Evolutionary conservation across 2,888 invertebrate species (phyloP).

Genomic region (Pollenia labialis): DNA sequence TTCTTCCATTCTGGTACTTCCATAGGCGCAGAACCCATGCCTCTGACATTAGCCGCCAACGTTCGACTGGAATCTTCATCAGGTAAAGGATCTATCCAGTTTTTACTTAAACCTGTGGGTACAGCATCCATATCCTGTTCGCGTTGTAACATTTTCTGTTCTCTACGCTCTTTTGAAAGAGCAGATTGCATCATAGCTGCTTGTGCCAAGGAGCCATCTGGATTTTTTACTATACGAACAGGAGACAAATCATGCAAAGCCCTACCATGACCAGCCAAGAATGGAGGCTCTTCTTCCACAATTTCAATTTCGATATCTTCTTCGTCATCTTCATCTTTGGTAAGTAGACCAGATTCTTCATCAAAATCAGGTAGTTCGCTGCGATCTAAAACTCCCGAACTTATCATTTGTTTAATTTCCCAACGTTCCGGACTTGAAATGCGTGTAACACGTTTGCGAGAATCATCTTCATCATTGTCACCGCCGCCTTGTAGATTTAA

Average conservation of each 20-base stretch:
- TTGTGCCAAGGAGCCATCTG: slow-evolving; percentile 99
- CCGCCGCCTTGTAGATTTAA: slow-evolving; percentile 85
- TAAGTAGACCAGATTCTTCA: slow-evolving; percentile 95
- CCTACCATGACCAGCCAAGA: slow-evolving; percentile 96
- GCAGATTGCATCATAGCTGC: slow-evolving; percentile 99
- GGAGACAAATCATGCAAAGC: slow-evolving; percentile 96
- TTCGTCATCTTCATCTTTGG: slow-evolving; percentile 96
- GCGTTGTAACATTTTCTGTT: slow-evolving; percentile 97
- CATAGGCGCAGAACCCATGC: slow-evolving; percentile 91
- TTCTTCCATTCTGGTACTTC: slow-evolving; percentile 99
- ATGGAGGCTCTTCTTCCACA: slow-evolving; percentile 99
- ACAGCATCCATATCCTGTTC: slow-evolving; percentile 95
- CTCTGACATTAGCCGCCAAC: slow-evolving; percentile 91
- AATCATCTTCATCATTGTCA: slow-evolving; percentile 92
- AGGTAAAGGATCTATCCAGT: slow-evolving; percentile 98
- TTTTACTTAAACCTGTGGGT: slow-evolving; percentile 93
- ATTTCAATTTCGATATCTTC: slow-evolving; percentile 99
- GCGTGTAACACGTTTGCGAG: slow-evolving; percentile 93
- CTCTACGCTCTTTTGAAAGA: slow-evolving; percentile 97
- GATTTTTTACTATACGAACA: slow-evolving; percentile 98
- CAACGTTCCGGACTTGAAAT: slow-evolving; percentile 98
- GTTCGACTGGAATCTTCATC: slow-evolving; percentile 90
- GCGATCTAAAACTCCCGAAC: slow-evolving; percentile 95
- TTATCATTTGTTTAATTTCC: slow-evolving; percentile 99
- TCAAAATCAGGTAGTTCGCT: slow-evolving; percentile 99